A percentile compares a stretch with the other conserved stretches of the same genome.
phyloP scores from a whole-genome alignment of 2,888 invertebrate genomes.

The Campoplex capitator region DNA sequence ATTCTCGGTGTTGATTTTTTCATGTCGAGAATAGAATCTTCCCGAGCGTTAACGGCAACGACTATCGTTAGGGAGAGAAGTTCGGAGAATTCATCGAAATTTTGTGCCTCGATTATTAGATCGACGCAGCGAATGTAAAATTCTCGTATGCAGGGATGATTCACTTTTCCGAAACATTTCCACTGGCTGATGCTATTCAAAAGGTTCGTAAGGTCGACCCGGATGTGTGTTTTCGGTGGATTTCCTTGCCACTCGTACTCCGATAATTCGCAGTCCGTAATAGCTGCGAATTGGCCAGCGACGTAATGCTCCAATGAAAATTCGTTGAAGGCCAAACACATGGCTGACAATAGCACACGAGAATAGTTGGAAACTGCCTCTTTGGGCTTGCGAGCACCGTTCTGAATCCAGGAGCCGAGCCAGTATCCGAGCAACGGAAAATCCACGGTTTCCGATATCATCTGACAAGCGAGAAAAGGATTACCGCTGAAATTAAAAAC shows the following conservation, averaged over 20 bases:
- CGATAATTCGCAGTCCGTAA: background rate
- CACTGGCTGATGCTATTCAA: background rate
- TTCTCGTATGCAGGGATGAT: background rate
- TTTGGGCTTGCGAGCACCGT: background rate
- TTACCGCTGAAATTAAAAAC: background rate
- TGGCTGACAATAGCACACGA: background rate
- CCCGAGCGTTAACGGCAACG: background rate
- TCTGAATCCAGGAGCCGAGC: background rate
- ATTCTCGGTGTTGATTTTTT: background rate
- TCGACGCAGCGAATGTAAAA: background rate
- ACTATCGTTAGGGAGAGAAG: background rate
- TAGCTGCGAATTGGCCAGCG: background rate
- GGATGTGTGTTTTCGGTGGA: background rate
- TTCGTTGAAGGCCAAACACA: background rate
- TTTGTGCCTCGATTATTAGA: background rate
- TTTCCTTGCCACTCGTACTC: background rate
- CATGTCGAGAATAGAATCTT: background rate
- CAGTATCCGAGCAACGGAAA: background rate
- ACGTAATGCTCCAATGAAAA: background rate
- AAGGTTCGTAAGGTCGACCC: background rate
- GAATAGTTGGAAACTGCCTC: background rate
- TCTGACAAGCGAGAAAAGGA: background rate
- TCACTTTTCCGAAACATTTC: background rate
- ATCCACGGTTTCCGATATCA: background rate
- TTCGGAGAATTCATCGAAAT: background rate